phyloP scores from a whole-genome alignment of 2,113 vertebrate genomes.

The Amphiprion ocellaris region DNA sequence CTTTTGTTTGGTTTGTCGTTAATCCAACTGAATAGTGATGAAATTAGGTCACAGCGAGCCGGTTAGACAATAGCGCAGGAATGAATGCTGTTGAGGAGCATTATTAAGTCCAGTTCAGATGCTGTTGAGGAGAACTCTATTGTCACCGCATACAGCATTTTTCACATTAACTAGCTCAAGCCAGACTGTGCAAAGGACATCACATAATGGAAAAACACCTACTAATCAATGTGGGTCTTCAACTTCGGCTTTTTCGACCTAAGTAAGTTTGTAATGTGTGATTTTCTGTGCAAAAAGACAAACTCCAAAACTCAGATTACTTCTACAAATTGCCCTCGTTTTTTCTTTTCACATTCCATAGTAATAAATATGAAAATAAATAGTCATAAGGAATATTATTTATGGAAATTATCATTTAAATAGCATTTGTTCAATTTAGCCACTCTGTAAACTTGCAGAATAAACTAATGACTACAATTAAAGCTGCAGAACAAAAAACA shows the following conservation, averaged over 20 bases:
- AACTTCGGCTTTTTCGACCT: neutral
- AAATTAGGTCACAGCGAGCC: conserved; percentile 53
- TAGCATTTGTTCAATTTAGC: too few relatives aligned
- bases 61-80: conserved; percentile 51
- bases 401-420: too few relatives aligned
- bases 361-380: too few relatives aligned
- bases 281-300: neutral
- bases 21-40: conserved; percentile 54
- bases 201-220: neutral
- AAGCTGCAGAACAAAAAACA: neutral
- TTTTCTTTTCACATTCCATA: too few relatives aligned
- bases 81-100: conserved; percentile 38
- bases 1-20: conserved; percentile 59
- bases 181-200: neutral
- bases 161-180: neutral
- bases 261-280: neutral
- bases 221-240: neutral
- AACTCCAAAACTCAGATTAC: neutral
- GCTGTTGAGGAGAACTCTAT: neutral
- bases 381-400: too few relatives aligned
- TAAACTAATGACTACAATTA: too few relatives aligned
- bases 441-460: too few relatives aligned
- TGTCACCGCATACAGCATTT: neutral
- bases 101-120: conserved; percentile 14
- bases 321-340: too few relatives aligned